phyloP scores from a whole-genome alignment of 2,797 vertebrate species.

The Harpagifer antarcticus region DNA sequence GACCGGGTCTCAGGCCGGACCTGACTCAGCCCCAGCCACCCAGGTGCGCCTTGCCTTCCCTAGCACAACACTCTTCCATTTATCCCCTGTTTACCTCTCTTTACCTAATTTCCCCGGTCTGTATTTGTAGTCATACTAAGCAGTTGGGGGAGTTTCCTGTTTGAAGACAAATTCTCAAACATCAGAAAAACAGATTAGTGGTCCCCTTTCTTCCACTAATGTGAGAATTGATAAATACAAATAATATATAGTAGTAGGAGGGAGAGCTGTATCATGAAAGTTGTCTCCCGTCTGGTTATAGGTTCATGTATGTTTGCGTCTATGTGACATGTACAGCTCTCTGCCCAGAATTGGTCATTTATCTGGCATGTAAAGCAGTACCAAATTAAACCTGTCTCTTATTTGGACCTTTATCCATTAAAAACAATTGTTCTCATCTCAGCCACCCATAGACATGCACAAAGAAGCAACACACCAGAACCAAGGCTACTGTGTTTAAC shows the following conservation, averaged over 20 bases:
- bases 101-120: conserved; percentile 62
- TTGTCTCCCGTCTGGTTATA: conserved; percentile 10
- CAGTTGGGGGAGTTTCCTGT: conserved; percentile 63
- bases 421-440: conserved; percentile 6
- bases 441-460: not conserved
- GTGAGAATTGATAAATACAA: conserved; percentile 36
- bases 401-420: not conserved
- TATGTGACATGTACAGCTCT: not conserved
- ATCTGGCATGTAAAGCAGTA: conserved; percentile 18
- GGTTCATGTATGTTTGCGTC: not conserved
- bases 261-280: conserved; percentile 8
- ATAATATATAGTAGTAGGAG: not conserved
- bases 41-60: conserved; percentile 59
- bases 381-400: conserved; percentile 31
- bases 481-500: not conserved
- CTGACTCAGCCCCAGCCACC: conserved; percentile 69
- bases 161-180: conserved; percentile 49
- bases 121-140: conserved; percentile 55
- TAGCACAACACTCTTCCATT: conserved; percentile 60
- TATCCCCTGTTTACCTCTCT: conserved; percentile 69
- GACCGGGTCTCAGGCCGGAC: conserved; percentile 41
- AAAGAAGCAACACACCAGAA: not conserved
- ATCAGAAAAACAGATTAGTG: conserved; percentile 52
- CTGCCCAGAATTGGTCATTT: conserved; percentile 40
- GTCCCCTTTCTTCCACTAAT: conserved; percentile 20